These are phyloP conservation scores for Phenganax stokvisi DNA, from an alignment of 92 coral and sea anemone species.

Conservation along the genomic window DNA sequence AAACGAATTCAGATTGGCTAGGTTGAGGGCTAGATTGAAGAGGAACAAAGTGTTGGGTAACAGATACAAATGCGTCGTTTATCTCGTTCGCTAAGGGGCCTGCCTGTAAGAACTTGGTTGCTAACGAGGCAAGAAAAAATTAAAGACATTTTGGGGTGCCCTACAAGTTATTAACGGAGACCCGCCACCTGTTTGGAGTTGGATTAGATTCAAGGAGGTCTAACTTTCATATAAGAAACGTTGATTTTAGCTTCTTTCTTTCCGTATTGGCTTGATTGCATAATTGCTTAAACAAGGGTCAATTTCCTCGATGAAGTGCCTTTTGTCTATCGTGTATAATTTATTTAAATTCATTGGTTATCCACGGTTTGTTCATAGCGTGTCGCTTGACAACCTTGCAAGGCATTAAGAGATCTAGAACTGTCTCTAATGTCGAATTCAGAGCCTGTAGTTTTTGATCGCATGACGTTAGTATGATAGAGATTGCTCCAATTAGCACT, in stretches of 20 bases:
- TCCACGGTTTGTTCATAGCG: too few relatives aligned
- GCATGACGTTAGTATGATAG: too few relatives aligned
- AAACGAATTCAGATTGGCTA: neutral
- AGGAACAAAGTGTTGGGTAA: neutral
- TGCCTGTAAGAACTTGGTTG: slow-evolving; percentile 10
- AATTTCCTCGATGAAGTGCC: too few relatives aligned
- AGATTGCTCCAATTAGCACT: too few relatives aligned
- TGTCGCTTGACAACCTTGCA: too few relatives aligned
- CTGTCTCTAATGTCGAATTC: too few relatives aligned
- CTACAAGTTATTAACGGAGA: neutral
- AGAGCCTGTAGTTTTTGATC: too few relatives aligned
- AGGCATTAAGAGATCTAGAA: too few relatives aligned
- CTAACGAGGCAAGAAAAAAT: neutral
- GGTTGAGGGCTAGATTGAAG: neutral
- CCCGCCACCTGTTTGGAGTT: slow-evolving; percentile 7
- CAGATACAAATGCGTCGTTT: neutral
- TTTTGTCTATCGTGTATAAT: too few relatives aligned
- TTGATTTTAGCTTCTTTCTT: neutral
- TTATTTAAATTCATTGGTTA: too few relatives aligned
- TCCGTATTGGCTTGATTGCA: neutral
- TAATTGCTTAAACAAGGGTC: too few relatives aligned
- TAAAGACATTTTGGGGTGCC: neutral
- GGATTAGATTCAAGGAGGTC: slow-evolving; percentile 7
- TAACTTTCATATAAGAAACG: neutral
- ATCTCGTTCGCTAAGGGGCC: neutral